Percentiles rank a stretch among this genome's conserved stretches.
These are phyloP conservation scores for Elysia chlorotica DNA, from an alignment of 1,140 invertebrate genomes.

Conservation along the genomic window DNA sequence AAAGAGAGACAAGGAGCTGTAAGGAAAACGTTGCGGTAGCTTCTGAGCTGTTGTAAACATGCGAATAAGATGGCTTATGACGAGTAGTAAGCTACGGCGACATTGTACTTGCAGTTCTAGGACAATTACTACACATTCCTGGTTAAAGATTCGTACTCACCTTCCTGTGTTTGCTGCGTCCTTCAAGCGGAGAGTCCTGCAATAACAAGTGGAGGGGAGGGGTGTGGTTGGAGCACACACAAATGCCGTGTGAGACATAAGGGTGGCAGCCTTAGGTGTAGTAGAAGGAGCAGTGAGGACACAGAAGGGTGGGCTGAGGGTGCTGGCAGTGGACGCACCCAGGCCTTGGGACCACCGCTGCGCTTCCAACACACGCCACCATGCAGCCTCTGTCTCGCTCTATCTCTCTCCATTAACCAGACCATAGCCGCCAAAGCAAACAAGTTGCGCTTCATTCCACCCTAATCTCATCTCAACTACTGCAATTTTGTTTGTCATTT, in stretches of 20 bases:
- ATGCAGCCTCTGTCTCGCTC: too few species aligned
- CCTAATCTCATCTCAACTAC: too few species aligned
- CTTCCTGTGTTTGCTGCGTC: conserved; percentile 20
- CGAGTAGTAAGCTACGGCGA: background rate
- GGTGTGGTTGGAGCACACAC: too few species aligned
- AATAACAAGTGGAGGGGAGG: conserved; percentile 16
- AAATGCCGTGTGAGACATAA: background rate
- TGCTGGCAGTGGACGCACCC: too few species aligned
- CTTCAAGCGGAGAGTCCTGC: conserved; percentile 16
- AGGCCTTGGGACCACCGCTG: background rate
- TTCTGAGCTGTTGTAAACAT: background rate
- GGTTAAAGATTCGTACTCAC: background rate
- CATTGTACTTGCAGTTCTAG: too few species aligned
- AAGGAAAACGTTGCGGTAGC: background rate
- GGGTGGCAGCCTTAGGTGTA: background rate
- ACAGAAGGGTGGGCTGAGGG: background rate
- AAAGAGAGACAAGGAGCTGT: background rate
- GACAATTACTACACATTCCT: background rate
- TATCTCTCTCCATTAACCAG: too few species aligned
- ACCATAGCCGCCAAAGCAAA: too few species aligned
- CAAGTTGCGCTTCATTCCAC: too few species aligned
- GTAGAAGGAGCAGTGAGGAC: background rate
- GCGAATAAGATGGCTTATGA: background rate
- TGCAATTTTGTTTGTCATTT: too few species aligned
- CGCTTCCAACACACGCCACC: background rate